Conservation (phyloP, 1,140 invertebrate species). For the Scaptomyza graminum region DNA sequence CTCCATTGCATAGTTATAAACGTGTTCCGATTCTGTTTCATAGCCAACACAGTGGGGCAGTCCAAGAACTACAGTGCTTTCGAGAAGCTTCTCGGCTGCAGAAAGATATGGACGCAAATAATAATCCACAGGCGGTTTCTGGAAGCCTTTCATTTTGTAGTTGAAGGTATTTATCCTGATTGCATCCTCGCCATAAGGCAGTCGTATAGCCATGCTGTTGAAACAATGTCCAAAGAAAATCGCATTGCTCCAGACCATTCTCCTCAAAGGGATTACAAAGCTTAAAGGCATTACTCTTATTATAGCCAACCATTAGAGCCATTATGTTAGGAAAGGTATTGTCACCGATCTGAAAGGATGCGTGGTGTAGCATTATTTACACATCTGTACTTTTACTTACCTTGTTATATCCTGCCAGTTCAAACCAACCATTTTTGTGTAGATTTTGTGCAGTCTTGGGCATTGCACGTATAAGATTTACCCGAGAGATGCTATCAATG, state of each 20-base stretch:
- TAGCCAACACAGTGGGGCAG: slow-evolving; percentile 86
- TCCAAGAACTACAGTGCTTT: slow-evolving; percentile 76
- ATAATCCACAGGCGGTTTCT: slow-evolving; percentile 91
- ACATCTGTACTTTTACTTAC: slow-evolving; percentile 55
- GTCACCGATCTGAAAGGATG: slow-evolving; percentile 86
- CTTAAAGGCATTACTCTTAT: slow-evolving; percentile 82
- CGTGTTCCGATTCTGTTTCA: slow-evolving; percentile 85
- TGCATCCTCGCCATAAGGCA: slow-evolving; percentile 91
- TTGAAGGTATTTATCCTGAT: slow-evolving; percentile 91
- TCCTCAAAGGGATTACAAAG: slow-evolving; percentile 85
- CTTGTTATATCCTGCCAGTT: slow-evolving; percentile 85
- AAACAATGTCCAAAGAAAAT: slow-evolving; percentile 92
- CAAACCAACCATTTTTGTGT: slow-evolving; percentile 85
- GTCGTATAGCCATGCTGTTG: slow-evolving; percentile 90
- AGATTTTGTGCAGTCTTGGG: slow-evolving; percentile 89
- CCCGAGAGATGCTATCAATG: slow-evolving; percentile 92
- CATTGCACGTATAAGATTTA: slow-evolving; percentile 91
- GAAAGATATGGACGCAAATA: slow-evolving; percentile 91
- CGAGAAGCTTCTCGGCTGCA: slow-evolving; percentile 86
- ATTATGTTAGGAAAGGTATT: slow-evolving; percentile 94
- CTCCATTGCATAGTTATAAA: slow-evolving; percentile 86
- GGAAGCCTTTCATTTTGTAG: slow-evolving; percentile 91
- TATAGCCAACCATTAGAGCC: slow-evolving; percentile 89
- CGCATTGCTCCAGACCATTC: slow-evolving; percentile 86
- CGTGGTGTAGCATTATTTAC: neutral